Evolutionary conservation across 2,797 vertebrate genomes (phyloP).

Genomic region (Rhadinocentrus ornatus): DNA sequence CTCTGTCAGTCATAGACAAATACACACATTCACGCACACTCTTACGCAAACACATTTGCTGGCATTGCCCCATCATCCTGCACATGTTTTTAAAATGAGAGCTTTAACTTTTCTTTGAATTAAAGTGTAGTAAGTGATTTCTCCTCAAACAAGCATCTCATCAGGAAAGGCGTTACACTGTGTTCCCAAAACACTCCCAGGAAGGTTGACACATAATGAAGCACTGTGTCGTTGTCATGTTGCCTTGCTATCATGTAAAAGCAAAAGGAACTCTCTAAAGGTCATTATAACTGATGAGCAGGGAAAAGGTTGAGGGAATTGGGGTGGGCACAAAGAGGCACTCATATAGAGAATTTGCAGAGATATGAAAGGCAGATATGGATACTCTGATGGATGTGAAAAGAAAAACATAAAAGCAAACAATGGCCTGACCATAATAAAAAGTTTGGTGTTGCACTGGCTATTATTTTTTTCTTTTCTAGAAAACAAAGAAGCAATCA

Average conservation of each 20-base stretch:
- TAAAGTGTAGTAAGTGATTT: conserved; percentile 35
- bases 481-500: conserved; percentile 53
- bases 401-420: conserved; percentile 31
- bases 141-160: conserved; percentile 30
- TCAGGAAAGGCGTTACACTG: conserved; percentile 31
- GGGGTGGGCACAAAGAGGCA: conserved; percentile 44
- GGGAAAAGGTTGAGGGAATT: conserved; percentile 10
- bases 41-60: conserved; percentile 26
- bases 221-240: conserved; percentile 68
- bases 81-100: conserved; percentile 37
- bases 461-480: conserved; percentile 14
- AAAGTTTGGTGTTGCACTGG: conserved; percentile 32
- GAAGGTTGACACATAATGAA: conserved; percentile 66
- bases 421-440: conserved; percentile 35
- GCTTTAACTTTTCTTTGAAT: conserved; percentile 54
- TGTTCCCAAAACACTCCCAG: conserved; percentile 53
- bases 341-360: conserved; percentile 45
- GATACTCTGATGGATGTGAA: conserved; percentile 40
- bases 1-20: conserved; percentile 38
- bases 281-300: conserved; percentile 61
- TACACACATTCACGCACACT: conserved; percentile 27
- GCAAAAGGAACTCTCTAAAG: conserved; percentile 59
- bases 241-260: conserved; percentile 56
- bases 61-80: conserved; percentile 42
- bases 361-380: conserved; percentile 44